A percentile compares a stretch with the other conserved stretches of the same genome.
Evolutionary conservation across 2,797 vertebrate genomes (phyloP).

Genomic region (Benthosema pterotum): DNA sequence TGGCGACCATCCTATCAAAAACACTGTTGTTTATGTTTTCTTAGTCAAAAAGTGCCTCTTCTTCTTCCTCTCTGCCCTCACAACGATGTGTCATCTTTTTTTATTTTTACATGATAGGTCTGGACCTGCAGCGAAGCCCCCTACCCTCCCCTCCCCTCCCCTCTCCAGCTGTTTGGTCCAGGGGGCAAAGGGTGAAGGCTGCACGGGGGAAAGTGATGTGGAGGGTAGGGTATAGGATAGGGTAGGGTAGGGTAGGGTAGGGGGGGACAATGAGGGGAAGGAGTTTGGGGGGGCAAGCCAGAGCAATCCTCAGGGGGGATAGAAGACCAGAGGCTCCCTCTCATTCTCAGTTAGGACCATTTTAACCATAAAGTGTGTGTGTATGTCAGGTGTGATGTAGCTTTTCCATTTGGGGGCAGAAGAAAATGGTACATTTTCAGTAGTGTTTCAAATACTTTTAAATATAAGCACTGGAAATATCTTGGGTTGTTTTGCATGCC

Average conservation of each 20-base stretch:
- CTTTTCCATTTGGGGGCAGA: too few species aligned
- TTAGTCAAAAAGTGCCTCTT: slow-evolving; percentile 46
- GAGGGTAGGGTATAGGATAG: slow-evolving; percentile 35
- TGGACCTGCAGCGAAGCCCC: slow-evolving; percentile 73
- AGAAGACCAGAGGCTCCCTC: slow-evolving; percentile 47
- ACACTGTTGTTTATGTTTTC: slow-evolving; percentile 70
- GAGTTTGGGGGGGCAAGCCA: slow-evolving; percentile 19
- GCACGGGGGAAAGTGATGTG: slow-evolving; percentile 45
- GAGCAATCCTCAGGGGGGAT: slow-evolving; percentile 40
- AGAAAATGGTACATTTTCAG: too few species aligned
- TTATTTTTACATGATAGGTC: slow-evolving; percentile 68
- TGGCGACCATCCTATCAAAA: slow-evolving; percentile 71
- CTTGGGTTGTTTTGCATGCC: too few species aligned
- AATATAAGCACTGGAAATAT: too few species aligned
- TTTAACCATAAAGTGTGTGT: slow-evolving; percentile 38
- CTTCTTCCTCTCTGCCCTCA: slow-evolving; percentile 57
- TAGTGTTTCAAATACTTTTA: too few species aligned
- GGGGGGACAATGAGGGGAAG: slow-evolving; percentile 40
- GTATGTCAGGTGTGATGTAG: slow-evolving; percentile 30
- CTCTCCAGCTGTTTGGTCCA: slow-evolving; percentile 72
- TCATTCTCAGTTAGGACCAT: slow-evolving; percentile 40
- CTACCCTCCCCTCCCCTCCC: too few species aligned
- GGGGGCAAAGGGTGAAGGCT: slow-evolving; percentile 54
- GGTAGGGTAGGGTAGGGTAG: slow-evolving; percentile 36
- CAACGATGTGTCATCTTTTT: slow-evolving; percentile 72